Evolutionary conservation across 2,113 vertebrate species (phyloP).

Genomic region (Pleuronectes platessa): DNA sequence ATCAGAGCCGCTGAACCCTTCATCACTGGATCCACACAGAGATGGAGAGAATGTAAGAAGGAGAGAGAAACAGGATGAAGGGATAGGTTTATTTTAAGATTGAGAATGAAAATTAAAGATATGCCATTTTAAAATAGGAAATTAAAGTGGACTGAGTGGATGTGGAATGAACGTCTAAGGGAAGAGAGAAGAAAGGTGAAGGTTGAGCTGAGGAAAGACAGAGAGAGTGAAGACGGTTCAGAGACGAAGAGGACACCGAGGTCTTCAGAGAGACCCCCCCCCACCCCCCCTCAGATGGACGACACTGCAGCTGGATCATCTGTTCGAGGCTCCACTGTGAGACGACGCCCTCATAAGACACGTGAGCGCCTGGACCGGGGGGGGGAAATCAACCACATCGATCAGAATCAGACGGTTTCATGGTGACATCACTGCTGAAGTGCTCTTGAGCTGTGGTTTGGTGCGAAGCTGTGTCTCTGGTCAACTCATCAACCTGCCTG

Average conservation of each 20-base stretch:
- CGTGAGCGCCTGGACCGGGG: background rate
- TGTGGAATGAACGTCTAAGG: too few relatives aligned
- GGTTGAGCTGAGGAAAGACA: too few relatives aligned
- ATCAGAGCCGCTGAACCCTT: background rate
- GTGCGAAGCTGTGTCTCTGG: background rate
- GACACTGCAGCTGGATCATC: too few relatives aligned
- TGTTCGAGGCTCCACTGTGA: conserved; percentile 23
- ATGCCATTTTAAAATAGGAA: too few relatives aligned
- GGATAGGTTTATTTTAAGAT: too few relatives aligned
- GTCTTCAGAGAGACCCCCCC: too few relatives aligned
- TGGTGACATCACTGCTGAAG: background rate
- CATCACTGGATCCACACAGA: background rate
- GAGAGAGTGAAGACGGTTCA: too few relatives aligned
- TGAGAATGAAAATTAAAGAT: too few relatives aligned
- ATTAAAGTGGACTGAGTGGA: too few relatives aligned
- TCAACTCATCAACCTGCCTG: background rate
- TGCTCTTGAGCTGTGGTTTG: background rate
- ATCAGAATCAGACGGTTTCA: background rate
- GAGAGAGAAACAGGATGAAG: background rate
- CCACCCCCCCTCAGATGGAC: too few relatives aligned
- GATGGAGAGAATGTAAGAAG: background rate
- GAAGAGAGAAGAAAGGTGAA: too few relatives aligned
- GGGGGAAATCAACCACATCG: background rate
- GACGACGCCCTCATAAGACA: conserved; percentile 38
- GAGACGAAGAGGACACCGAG: too few relatives aligned